Conservation (phyloP, 2,888 invertebrate genomes). For the Micropterix aruncella region DNA sequence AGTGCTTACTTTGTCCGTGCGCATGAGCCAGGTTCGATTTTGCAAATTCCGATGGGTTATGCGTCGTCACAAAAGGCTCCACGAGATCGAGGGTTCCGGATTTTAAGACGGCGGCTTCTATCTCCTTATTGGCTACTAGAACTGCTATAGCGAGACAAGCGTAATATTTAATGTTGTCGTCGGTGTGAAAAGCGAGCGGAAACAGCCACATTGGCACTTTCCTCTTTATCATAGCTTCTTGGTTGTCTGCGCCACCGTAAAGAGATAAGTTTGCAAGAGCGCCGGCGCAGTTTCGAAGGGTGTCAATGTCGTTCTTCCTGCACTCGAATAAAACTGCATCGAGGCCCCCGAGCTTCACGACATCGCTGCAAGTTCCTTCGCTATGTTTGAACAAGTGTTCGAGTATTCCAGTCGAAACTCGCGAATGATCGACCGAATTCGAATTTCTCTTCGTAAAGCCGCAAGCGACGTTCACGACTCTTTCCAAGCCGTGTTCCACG, state of each 20-base stretch:
- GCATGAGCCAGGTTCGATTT: slow-evolving; percentile 83
- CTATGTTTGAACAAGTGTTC: slow-evolving; percentile 94
- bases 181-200: slow-evolving; percentile 90
- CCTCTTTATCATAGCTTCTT: slow-evolving; percentile 91
- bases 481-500: slow-evolving; percentile 81
- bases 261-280: slow-evolving; percentile 92
- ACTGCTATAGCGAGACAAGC: slow-evolving; percentile 96
- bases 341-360: slow-evolving; percentile 81
- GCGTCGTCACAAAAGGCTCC: slow-evolving; percentile 89
- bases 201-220: slow-evolving; percentile 96
- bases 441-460: slow-evolving; percentile 68
- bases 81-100: slow-evolving; percentile 95
- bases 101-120: slow-evolving; percentile 89
- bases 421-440: slow-evolving; percentile 65
- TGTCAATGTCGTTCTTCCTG: slow-evolving; percentile 83
- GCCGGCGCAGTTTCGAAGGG: slow-evolving; percentile 89
- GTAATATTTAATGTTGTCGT: slow-evolving; percentile 96
- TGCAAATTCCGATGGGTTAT: slow-evolving; percentile 92
- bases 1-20: slow-evolving; percentile 91
- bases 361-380: slow-evolving; percentile 88
- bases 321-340: slow-evolving; percentile 93
- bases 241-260: slow-evolving; percentile 94
- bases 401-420: slow-evolving; percentile 83
- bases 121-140: slow-evolving; percentile 93
- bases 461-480: slow-evolving; percentile 83